Evolutionary conservation across 2,888 invertebrate genomes (phyloP), one percentile per base, ranked within the genome.

Genomic region (Agrotis exclamationis): DNA sequence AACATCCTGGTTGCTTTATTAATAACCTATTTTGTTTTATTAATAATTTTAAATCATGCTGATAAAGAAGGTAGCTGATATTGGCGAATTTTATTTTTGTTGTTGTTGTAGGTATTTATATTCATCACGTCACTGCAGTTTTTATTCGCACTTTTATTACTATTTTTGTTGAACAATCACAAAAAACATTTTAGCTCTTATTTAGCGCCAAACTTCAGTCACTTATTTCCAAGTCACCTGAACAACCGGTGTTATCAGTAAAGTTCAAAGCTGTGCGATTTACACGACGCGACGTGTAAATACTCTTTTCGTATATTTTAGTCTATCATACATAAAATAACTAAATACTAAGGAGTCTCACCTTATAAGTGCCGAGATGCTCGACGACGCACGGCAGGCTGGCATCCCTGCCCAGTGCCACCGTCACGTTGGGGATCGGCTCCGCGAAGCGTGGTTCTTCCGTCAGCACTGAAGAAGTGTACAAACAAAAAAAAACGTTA

Each of bases 351-450:
- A 18, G 3, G 33, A 3, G 20, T 18, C 33, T 73, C 47, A 98
- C 99, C 98, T 98, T 98, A 90, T 98, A 98, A 73, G 97, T 97
- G 85, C 98, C 98, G 87, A 99, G 97, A 92, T 98, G 98, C 90
- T 99, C 98, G 74, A 99, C 98, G 80, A 98, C 98, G 92, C 99
- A 99, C 20, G 98, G 98, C 85, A 99, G 96, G 91, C 98, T 98
- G 83, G 98, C 99, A 93, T 99, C 99, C 85, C 99, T 96, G 82
- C 99, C 99, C 67, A 99, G 97, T 62, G 99, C 98, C 83, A 99
- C 98, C 22, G 99, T 99, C 88, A 99, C 98, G 94, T 99, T 99
- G 62, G 98, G 98, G 88, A 99, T 99, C 65, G 98, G 98, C 94
- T 98, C 99, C 47, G 98, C 97, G 91, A 99, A 99, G 89, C 98